Base-by-base conservation (phyloP, 2,888 invertebrate genomes). In the Pedicia rivosa region DNA sequence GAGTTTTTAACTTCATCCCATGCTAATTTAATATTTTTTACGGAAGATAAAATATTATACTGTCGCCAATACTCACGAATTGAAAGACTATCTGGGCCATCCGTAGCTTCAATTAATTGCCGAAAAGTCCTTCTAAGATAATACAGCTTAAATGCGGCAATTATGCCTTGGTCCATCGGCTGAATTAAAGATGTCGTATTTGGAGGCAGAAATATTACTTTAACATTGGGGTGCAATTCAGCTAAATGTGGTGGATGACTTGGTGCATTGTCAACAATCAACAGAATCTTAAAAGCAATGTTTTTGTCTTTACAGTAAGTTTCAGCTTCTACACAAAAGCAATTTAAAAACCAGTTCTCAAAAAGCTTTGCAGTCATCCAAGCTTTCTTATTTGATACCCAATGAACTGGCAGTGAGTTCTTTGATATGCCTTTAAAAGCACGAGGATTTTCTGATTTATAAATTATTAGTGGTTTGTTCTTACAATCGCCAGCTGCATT, bases 301-400 rank as follows among this genome's bases (percentile, higher is more conserved):
- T 35, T 35, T n/a, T 36, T 25, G 4, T 10, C n/a, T 36, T 42
- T 38, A 20, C 32, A 39, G 19, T 35, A 35, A 13, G 10, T 28
- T 43, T 45, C 39, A 13, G 43, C 46, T 37, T 43, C 42, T 34
- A 42, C 41, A 8, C 44, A 32, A 39, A 45, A 48, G 40, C 40
- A 44, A 36, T 45, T 40, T 12, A 29, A 14, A 40, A 46, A 48
- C 42, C 47, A 48, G 31, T 47, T 43, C 14, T 35, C 27, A 41
- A 48, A 48, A 38, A 47, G 14, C 29, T 31, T 37, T 17, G 16
- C 13, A 19, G 43, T 46, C 19, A 44, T 35, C 43, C 47, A 49
- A 14, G 45, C 46, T 42, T 46, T 50, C 31, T 32, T 36, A 39
- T 47, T 48, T 14, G 44, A 36, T 41, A 38, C 42, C 46, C 44